Base-by-base conservation (phyloP, 2,888 invertebrate genomes). In the Lithophane semibrunnea region DNA sequence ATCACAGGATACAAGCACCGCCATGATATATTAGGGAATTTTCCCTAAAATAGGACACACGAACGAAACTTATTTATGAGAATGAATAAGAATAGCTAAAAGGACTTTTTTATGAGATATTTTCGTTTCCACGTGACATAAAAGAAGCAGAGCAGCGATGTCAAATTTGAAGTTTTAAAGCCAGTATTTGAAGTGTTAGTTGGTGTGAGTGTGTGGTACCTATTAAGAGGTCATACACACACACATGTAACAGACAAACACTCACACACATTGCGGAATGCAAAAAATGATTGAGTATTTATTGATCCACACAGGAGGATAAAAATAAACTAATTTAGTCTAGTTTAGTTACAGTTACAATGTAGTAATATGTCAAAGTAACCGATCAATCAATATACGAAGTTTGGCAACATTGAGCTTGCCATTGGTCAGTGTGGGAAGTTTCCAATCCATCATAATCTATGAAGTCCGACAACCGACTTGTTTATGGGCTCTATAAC, bases 1-100 rank as follows among this genome's bases (percentile, higher is more conserved):
- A 91, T 82, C 85, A 85, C 79, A 71, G 70, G 66, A 73, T 80
- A 73, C 77, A 56, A 72, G 75, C 66, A 68, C 68, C 52, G 24
- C 56, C 54, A 70, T 80, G 63, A 66, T 80, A 83, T 80, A 85
- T 76, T 76, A 64, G 18, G 44, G 49, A 67, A 68, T 70, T 75
- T 67, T 21, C 16, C 52, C 24, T 72, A 56, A 73, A 66, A 74
- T 73, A 69, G 42, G 68, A 64, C 61, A 12, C 67, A 21, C 42
- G 61, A 65, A 18, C 16, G 29, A 52, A 69, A 69, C 12, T 56
- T 65, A 54, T 75, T 24, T 69, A 71, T 49, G 54, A 71, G 54
- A 80, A 37, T 44, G 49, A 52, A 61, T 68, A 49, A 49, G 29
- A 63, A 74, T 44, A 56, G 47, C 13, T 49, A 56, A 60, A 60